Evolutionary conservation across 2,113 vertebrate genomes (phyloP), one percentile per base, ranked within the genome.

Genomic region (Eupsittula cactorum): DNA sequence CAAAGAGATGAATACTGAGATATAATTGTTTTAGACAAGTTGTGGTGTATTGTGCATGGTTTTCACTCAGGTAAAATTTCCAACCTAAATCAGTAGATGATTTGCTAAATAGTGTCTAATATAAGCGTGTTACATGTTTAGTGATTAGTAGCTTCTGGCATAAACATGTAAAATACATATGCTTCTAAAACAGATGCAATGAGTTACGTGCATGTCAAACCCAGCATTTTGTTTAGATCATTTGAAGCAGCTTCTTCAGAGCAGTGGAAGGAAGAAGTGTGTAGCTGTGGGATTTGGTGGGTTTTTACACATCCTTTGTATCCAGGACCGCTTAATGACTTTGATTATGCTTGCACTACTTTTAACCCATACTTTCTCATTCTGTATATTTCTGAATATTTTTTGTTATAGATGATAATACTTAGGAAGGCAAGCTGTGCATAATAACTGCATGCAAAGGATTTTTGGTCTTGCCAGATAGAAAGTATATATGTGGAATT

Each of bases 151-250:
- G 44, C 25, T 33, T 93, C 52, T 65, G 39, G n/a, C 16, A 27
- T 59, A 55, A 83, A 23, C 0, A 0, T 18, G 8, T 74, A 59
- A 50, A 39, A 20, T 49, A 13, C 13, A 8, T 19, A 8, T 57
- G 37, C 21, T 81, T 70, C n/a, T 18, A 53, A 46, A 92, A 14
- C 19, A 79, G n/a, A 16, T 39, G 29, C 41, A 23, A 67, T 86
- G 18, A 31, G n/a, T 59, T 88, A 29, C 3, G 5, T 52, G 20
- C 24, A 2, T 71, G 25, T 53, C 37, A 82, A 53, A 90, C 49
- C 18, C 31, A 78, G 18, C 18, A 21, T 50, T 87, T 79, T 87
- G 11, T 82, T 91, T 59, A 57, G 64, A 80, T 76, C 2, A 31
- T 28, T 46, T 52, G 24, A 85, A 62, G 10, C 33, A 6, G 6